Evolutionary conservation across 1,140 invertebrate genomes (phyloP).

Genomic region (Eupristina koningsbergeri): DNA sequence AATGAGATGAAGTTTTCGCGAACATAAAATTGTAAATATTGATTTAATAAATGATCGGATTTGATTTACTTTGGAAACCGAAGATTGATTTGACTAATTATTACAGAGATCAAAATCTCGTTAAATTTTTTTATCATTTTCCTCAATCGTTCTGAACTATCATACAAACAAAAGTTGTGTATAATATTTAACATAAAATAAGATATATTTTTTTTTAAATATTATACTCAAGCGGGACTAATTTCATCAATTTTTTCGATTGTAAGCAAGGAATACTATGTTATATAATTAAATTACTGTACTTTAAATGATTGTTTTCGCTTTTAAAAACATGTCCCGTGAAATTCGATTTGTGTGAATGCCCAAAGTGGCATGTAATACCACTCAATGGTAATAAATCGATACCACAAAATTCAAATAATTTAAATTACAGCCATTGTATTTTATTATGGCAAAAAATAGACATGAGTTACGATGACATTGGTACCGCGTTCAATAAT

Average conservation of each 20-base stretch:
- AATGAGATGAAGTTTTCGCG: constrained; percentile 14
- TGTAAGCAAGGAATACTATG: background rate
- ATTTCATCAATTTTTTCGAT: background rate
- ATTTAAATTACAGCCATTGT: background rate
- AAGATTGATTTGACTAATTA: constrained; percentile 39
- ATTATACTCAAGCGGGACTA: background rate
- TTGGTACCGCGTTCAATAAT: background rate
- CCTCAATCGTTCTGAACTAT: constrained; percentile 4
- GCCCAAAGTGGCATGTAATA: background rate
- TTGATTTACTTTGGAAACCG: constrained; percentile 52
- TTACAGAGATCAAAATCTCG: constrained; percentile 27
- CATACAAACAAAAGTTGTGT: constrained; percentile 36
- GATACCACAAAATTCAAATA: background rate
- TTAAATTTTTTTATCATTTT: constrained; percentile 19
- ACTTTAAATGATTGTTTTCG: background rate
- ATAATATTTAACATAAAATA: constrained; percentile 24
- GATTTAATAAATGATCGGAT: constrained; percentile 52
- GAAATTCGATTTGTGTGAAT: background rate
- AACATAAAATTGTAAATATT: constrained; percentile 44
- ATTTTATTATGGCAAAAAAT: background rate
- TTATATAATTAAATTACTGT: background rate
- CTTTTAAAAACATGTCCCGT: background rate
- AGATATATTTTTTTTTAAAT: background rate
- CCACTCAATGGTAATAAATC: too few relatives aligned
- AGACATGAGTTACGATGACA: background rate